Conservation (phyloP, 2,113 vertebrate genomes). For the Ophiodon elongatus region DNA sequence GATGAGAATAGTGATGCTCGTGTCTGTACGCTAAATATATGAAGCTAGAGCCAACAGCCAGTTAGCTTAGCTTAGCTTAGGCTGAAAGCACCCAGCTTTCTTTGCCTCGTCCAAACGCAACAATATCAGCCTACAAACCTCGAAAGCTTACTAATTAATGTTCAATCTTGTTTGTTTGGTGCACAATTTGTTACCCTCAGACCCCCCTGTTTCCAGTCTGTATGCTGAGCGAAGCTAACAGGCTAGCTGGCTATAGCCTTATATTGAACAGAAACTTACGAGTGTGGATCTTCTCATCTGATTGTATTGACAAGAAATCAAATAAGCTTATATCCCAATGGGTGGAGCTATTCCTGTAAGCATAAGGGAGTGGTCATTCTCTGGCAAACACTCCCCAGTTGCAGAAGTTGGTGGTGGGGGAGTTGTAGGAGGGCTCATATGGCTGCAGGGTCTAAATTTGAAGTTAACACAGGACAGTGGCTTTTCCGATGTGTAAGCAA, state of each 20-base stretch:
- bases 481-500: slow-evolving; percentile 80
- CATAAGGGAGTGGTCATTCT: neutral
- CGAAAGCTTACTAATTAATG: neutral
- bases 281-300: neutral
- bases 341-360: neutral
- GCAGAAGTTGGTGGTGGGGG: neutral
- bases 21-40: neutral
- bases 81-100: neutral
- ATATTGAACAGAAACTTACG: neutral
- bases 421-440: neutral
- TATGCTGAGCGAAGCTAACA: neutral
- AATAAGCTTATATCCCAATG: neutral
- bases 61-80: neutral
- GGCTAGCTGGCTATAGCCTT: neutral
- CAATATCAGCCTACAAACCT: neutral
- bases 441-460: slow-evolving; percentile 60
- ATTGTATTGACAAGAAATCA: neutral
- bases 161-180: no score
- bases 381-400: neutral
- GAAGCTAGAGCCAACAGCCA: neutral
- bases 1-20: neutral
- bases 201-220: neutral
- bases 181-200: neutral
- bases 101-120: neutral
- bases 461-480: slow-evolving; percentile 63